Conservation (phyloP, 2,888 invertebrate genomes). For the Gastrophysa polygoni region DNA sequence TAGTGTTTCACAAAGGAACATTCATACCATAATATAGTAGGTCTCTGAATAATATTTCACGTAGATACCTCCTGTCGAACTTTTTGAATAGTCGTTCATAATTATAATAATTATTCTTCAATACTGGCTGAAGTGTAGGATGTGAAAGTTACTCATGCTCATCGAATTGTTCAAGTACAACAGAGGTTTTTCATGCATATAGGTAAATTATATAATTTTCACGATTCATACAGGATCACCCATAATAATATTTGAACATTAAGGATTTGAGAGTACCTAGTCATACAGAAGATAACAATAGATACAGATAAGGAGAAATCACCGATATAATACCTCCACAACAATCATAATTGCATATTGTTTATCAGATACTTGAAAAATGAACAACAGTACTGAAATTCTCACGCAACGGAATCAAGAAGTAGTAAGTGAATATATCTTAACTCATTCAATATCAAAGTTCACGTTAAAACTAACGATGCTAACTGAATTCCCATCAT, state of each 20-base stretch:
- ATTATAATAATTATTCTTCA: background rate
- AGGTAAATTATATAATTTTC: no score
- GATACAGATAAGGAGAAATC: background rate
- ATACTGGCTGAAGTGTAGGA: background rate
- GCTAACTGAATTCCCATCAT: background rate
- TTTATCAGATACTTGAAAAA: slow-evolving; percentile 3
- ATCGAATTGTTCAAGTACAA: no score
- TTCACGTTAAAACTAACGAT: background rate
- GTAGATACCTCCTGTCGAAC: no score
- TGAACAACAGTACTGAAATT: slow-evolving; percentile 33
- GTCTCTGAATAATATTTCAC: no score
- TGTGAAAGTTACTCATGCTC: background rate
- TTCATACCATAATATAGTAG: background rate
- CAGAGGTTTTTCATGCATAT: no score
- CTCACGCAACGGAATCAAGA: slow-evolving; percentile 24
- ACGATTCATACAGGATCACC: no score
- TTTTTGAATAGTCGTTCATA: no score
- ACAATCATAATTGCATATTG: background rate
- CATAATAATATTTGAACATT: background rate
- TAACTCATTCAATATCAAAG: slow-evolving; percentile 3
- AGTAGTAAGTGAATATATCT: slow-evolving; percentile 27
- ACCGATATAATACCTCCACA: background rate
- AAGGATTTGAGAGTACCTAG: background rate
- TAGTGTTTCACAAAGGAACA: background rate
- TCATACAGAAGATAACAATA: background rate